Evolutionary conservation across 1,140 invertebrate genomes (phyloP), one percentile per base, ranked within the genome.

Genomic region (Platyscapa corneri): DNA sequence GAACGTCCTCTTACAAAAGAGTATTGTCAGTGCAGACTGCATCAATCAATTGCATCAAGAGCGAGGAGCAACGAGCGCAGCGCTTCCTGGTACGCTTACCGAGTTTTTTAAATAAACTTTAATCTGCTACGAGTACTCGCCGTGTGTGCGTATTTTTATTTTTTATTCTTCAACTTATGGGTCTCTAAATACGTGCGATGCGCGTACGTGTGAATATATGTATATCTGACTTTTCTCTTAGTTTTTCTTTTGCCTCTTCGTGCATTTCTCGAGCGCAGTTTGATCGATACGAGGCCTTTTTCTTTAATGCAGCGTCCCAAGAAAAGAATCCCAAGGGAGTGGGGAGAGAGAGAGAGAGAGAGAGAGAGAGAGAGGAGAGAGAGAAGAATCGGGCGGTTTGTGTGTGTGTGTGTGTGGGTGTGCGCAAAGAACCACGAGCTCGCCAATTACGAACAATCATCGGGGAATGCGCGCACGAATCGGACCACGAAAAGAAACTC

Each of bases 401-500:
- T n/a, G 56, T 27, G 42, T 72, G n/a, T 53, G 0, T 18, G 49
- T 18, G 42, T 82, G 20, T 82, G 39, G 70, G 70, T 32, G 32
- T 80, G 37, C 5, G 37, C 53, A 39, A 64, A 80, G 39, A 30
- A 56, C 23, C 42, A 65, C 32, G 76, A 53, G 64, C 77, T 30
- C 46, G 56, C 53, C 78, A 85, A 85, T 85, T 85, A 85, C 72
- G 46, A 81, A 76, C 78, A 82, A 85, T 85, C 79, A 85, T 82
- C 23, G 72, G 56, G 42, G 72, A 85, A 85, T 85, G 83, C 53
- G 83, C 64, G 32, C 70, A 75, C 79, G 78, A 76, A 81, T 85
- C 78, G 70, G 56, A 14, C 84, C 78, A 74, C 67, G 76, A n/a
- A 84, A 84, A 84, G 75, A 84, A 79, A 84, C 60, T 77, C 56